Evolutionary conservation across 2,113 vertebrate genomes (phyloP).

Genomic region (Rattus norvegicus): DNA sequence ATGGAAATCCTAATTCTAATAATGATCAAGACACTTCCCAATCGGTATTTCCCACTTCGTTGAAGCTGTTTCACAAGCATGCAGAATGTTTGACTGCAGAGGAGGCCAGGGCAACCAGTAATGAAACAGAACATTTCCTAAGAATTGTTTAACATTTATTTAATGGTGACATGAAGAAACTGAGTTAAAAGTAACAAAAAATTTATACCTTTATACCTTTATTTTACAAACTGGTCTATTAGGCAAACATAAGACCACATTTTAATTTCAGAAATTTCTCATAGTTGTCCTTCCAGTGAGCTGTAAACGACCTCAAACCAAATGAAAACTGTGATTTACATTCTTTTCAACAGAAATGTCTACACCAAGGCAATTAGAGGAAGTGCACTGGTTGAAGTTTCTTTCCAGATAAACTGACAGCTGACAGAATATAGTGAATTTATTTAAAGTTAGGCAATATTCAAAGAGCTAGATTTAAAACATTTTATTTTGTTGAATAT

Average conservation of each 20-base stretch:
- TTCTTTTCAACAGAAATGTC: background rate
- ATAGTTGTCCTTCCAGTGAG: background rate
- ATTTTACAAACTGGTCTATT: background rate
- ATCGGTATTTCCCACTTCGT: background rate
- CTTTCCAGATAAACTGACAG: background rate
- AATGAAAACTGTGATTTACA: background rate
- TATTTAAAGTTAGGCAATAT: background rate
- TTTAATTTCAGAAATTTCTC: constrained; percentile 1
- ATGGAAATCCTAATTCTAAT: background rate
- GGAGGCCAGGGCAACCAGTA: background rate
- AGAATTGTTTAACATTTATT: background rate
- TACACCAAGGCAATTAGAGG: background rate
- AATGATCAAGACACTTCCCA: background rate
- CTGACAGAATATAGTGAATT: background rate
- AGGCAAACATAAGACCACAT: background rate
- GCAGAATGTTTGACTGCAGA: background rate
- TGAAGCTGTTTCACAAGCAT: background rate
- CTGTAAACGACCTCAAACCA: background rate
- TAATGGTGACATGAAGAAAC: background rate
- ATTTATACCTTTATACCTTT: background rate
- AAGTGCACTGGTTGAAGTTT: background rate
- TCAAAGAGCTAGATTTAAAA: background rate
- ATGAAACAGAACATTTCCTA: background rate
- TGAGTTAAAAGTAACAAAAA: constrained; percentile 30
- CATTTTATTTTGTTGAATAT: background rate